Conservation (phyloP, 2,113 vertebrate genomes). For the Cyprinodon tularosa region DNA sequence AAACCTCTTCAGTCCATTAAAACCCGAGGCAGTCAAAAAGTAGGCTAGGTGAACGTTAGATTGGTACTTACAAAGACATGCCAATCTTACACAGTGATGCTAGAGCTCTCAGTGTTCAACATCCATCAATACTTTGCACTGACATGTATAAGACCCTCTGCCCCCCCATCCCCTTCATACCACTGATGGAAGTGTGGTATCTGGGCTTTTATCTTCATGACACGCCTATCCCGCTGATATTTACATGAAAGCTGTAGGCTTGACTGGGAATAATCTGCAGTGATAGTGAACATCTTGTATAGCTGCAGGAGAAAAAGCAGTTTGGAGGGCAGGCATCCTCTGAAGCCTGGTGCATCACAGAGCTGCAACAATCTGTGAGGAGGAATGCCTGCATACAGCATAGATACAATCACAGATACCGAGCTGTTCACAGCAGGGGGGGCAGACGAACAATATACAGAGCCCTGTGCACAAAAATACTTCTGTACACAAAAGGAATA, state of each 20-base stretch:
- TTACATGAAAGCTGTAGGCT: constrained; percentile 68
- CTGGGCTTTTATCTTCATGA: constrained; percentile 63
- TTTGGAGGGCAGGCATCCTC: constrained; percentile 41
- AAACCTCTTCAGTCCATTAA: constrained; percentile 1
- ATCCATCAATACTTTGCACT: constrained; percentile 43
- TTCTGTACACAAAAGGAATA: constrained; percentile 14
- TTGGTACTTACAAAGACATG: constrained; percentile 20
- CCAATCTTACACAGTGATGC: constrained; percentile 13
- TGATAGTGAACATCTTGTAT: constrained; percentile 50
- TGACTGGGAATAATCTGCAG: constrained; percentile 57
- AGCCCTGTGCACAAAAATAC: neutral
- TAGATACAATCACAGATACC: constrained; percentile 44
- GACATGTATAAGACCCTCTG: constrained; percentile 37
- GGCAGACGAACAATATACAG: constrained; percentile 36
- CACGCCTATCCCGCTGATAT: constrained; percentile 63
- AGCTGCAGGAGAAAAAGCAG: constrained; percentile 47
- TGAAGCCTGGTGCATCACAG: constrained; percentile 33
- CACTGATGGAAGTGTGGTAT: constrained; percentile 46
- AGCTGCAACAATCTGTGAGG: constrained; percentile 15
- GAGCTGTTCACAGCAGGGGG: constrained; percentile 20
- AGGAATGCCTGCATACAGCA: constrained; percentile 21
- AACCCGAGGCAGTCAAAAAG: constrained; percentile 6
- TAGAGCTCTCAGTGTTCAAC: constrained; percentile 15
- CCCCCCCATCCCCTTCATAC: constrained; percentile 11
- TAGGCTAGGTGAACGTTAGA: constrained; percentile 25